Percentiles rank a stretch among this genome's conserved stretches.
Evolutionary conservation across 2,113 vertebrate genomes (phyloP).

Genomic region (Otolemur garnettii): DNA sequence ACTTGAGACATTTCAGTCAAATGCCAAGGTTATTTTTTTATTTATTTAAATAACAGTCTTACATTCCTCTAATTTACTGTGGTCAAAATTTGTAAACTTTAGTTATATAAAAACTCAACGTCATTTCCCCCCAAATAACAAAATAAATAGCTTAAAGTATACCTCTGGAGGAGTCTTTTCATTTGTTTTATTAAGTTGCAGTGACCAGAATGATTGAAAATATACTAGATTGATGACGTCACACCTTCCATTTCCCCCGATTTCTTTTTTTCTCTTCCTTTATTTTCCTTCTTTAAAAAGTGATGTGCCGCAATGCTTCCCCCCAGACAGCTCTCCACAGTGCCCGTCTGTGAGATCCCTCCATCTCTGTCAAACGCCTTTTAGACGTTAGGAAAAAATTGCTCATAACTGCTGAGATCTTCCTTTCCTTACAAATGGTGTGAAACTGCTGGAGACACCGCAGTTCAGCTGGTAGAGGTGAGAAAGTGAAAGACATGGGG

Average conservation of each 20-base stretch:
- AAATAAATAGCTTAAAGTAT: background rate
- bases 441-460: background rate
- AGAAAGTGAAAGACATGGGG: background rate
- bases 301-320: background rate
- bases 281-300: background rate
- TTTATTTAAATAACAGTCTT: constrained; percentile 10
- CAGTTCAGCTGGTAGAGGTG: background rate
- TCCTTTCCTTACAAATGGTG: background rate
- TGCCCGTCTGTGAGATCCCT: background rate
- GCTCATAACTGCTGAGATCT: background rate
- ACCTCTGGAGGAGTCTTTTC: background rate
- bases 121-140: constrained; percentile 13
- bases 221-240: background rate
- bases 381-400: background rate
- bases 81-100: background rate
- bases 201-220: background rate
- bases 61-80: background rate
- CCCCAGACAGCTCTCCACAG: background rate
- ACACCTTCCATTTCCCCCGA: background rate
- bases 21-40: background rate
- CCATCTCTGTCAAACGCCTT: background rate
- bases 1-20: background rate
- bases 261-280: background rate
- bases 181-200: background rate
- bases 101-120: constrained; percentile 13